Conservation (phyloP, 2,888 invertebrate species). For the Ecliptopera silaceata region DNA sequence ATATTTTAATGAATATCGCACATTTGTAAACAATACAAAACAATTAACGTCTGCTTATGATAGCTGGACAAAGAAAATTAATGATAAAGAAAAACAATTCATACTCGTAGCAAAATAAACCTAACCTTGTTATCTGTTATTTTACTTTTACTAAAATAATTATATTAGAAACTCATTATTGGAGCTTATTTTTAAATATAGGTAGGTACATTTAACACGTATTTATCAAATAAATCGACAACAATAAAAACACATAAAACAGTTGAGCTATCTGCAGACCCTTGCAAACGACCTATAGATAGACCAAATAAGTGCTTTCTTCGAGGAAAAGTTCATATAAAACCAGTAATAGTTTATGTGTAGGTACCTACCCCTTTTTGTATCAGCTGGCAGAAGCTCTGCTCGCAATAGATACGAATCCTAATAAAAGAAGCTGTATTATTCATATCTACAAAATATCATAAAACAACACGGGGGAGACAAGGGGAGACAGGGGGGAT, state of each 20-base stretch:
- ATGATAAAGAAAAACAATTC: slow-evolving; percentile 72
- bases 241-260: too few relatives aligned
- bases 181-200: too few relatives aligned
- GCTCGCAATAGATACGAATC: slow-evolving; percentile 28
- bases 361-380: too few relatives aligned
- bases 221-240: too few relatives aligned
- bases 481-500: slow-evolving; percentile 52
- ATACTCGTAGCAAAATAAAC: slow-evolving; percentile 57
- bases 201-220: too few relatives aligned
- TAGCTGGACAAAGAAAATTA: slow-evolving; percentile 61
- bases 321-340: too few relatives aligned
- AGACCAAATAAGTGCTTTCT: too few relatives aligned
- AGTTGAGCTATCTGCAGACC: too few relatives aligned
- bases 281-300: too few relatives aligned
- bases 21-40: slow-evolving; percentile 42
- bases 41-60: slow-evolving; percentile 71
- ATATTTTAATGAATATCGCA: slow-evolving; percentile 24
- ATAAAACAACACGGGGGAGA: slow-evolving; percentile 50
- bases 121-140: slow-evolving; percentile 54
- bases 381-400: slow-evolving; percentile 6
- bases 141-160: slow-evolving; percentile 40
- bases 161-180: too few relatives aligned
- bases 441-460: slow-evolving; percentile 36
- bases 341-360: too few relatives aligned
- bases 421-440: slow-evolving; percentile 41